Conservation (phyloP, 2,888 invertebrate species). For the Plebejus anna region DNA sequence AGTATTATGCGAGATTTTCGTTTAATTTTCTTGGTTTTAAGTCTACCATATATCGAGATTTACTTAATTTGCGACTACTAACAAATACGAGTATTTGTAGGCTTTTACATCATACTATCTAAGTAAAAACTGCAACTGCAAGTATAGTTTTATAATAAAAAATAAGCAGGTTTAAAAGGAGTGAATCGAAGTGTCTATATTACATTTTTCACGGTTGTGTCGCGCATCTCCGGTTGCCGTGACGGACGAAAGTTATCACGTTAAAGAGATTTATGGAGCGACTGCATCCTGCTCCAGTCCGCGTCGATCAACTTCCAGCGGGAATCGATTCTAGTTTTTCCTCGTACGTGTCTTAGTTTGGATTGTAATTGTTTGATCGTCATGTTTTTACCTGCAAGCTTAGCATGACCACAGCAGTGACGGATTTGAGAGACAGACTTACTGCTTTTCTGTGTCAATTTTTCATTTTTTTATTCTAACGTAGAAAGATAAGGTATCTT, state of each 20-base stretch:
- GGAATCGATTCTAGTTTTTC: constrained; percentile 35
- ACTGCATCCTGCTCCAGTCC: constrained; percentile 43
- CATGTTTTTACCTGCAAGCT: not conserved
- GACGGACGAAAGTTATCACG: constrained; percentile 53
- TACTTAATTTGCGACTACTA: no score
- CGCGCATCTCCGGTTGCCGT: constrained; percentile 48
- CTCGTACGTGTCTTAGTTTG: not conserved
- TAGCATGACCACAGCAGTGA: no score
- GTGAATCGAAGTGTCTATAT: not conserved
- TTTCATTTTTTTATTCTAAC: not conserved
- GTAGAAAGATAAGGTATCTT: no score
- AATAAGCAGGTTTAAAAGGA: not conserved
- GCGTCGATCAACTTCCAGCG: constrained; percentile 39
- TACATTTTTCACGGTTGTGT: constrained; percentile 20
- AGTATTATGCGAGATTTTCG: constrained; percentile 23
- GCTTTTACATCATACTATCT: no score
- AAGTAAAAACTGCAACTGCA: no score
- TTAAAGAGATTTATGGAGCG: constrained; percentile 49
- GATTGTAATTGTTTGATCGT: not conserved
- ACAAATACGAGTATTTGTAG: no score
- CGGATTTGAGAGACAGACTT: not conserved
- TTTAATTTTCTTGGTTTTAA: not conserved
- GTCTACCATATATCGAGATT: not conserved
- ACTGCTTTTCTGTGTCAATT: not conserved
- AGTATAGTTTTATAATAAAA: not conserved